Evolutionary conservation across 1,140 invertebrate species (phyloP), one percentile per base, ranked within the genome.

Genomic region (Drosophila oshimai): DNA sequence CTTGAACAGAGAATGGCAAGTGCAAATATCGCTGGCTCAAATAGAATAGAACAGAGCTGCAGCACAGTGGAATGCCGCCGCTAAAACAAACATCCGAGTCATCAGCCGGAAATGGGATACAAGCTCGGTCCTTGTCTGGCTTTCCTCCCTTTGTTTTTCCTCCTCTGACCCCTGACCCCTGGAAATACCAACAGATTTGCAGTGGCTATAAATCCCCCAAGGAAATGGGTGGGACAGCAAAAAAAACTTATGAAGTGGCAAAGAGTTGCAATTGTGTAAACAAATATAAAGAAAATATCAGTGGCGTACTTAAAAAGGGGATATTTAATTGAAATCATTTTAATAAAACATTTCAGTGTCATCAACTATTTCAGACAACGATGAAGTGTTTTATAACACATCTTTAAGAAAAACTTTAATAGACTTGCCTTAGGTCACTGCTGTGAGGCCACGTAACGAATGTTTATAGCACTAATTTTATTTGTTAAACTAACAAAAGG

Each of bases 401-500:
- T 36, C 34, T 60, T 18, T 13, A 37, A 15, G 31, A 28, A 15
- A 36, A 39, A 31, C 61, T 37, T 49, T 26, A 65, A 50, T 41
- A 29, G 15, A 7, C 31, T 22, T 13, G 7, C 26, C 24, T 24
- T 9, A 15, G 7, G 24, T n/a, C 13, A 34, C 28, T 37, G 12
- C 24, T 22, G 31, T 10, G 18, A 15, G 13, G 37, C 20, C 53
- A 57, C 53, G 64, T 33, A 50, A 54, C 75, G 76, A 81, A 83
- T 83, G 78, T 83, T 83, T 83, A 83, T 83, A 65, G 78, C 78
- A 83, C 78, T 83, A 83, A 83, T 83, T 83, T 77, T 83, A 83
- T 83, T 83, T 83, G 78, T 83, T 77, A 71, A 83, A 83, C 78
- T 73, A 73, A 76, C 73, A 81, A 60, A 55, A 60, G 50, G 34